A percentile compares a stretch with the other conserved stretches of the same genome.
Conservation (phyloP, 1,140 invertebrate genomes). For the Drosophila dunni region DNA sequence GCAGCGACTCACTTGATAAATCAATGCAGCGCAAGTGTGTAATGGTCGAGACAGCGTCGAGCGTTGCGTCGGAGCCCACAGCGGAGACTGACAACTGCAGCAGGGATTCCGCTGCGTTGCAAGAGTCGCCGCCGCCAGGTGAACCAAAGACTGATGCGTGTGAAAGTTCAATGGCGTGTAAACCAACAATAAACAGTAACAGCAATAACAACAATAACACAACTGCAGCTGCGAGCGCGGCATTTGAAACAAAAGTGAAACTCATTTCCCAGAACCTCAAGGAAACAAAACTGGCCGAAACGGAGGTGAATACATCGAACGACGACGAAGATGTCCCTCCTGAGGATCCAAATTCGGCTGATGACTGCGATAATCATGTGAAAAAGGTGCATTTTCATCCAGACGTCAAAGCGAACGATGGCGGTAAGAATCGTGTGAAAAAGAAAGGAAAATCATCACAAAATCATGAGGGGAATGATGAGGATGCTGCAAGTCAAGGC, state of each 20-base stretch:
- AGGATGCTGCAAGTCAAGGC: conserved; percentile 34
- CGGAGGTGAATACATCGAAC: conserved; percentile 17
- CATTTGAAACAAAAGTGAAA: conserved; percentile 78
- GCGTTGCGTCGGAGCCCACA: conserved; percentile 29
- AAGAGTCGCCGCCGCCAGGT: conserved; percentile 19
- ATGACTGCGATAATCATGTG: conserved; percentile 49
- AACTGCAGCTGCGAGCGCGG: conserved; percentile 55
- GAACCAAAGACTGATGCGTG: conserved; percentile 30
- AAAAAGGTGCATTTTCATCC: conserved; percentile 79
- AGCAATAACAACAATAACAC: conserved; percentile 31
- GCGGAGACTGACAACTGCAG: conserved; percentile 57
- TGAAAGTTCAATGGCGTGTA: conserved; percentile 39
- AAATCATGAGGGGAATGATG: conserved; percentile 17
- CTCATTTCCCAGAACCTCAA: conserved; percentile 79
- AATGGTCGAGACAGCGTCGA: conserved; percentile 64
- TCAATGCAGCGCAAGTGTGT: conserved; percentile 80
- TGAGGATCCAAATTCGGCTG: conserved; percentile 32
- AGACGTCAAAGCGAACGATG: conserved; percentile 74
- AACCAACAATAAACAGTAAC: conserved; percentile 28
- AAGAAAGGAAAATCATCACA: conserved; percentile 61
- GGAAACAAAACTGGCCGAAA: conserved; percentile 72
- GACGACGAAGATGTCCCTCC: not conserved
- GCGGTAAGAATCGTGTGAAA: conserved; percentile 69
- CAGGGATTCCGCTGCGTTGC: conserved; percentile 60
- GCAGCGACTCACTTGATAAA: conserved; percentile 77